Evolutionary conservation across 2,888 invertebrate genomes (phyloP).

Genomic region (Koerneria pararmatus): DNA sequence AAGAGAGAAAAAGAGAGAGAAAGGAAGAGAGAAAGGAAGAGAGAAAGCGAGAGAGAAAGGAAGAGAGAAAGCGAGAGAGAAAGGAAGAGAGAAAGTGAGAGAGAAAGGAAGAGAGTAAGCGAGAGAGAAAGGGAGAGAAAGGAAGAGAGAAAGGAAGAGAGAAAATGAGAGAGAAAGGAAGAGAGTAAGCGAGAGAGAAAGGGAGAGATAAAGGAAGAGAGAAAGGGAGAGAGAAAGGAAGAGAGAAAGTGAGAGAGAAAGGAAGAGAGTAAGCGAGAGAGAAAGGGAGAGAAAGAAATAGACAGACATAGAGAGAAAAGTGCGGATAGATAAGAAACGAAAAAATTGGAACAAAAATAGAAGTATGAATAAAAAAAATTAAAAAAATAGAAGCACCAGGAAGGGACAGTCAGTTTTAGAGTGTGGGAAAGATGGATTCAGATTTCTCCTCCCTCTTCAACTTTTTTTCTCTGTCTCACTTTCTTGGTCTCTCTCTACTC

Average conservation of each 20-base stretch:
- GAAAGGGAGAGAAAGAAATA: too few species aligned
- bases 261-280: too few species aligned
- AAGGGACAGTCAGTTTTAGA: not conserved
- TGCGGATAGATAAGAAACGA: not conserved
- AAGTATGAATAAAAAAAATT: too few species aligned
- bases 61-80: conserved; percentile 9
- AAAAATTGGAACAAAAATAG: conserved; percentile 8
- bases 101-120: not conserved
- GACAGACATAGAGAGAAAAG: too few species aligned
- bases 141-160: not conserved
- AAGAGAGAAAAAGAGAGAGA: not conserved
- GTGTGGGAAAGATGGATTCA: not conserved
- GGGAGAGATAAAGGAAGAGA: too few species aligned
- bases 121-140: too few species aligned
- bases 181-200: too few species aligned
- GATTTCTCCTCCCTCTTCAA: conserved; percentile 6
- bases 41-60: conserved; percentile 3
- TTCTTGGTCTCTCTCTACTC: not conserved
- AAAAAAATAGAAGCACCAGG: not conserved
- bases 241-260: too few species aligned
- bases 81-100: conserved; percentile 2
- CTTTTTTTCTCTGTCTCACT: conserved; percentile 1
- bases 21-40: not conserved
- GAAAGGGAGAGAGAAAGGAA: not conserved
- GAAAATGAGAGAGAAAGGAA: too few species aligned